Evolutionary conservation across 2,113 vertebrate genomes (phyloP).

Genomic region (Indicator indicator): DNA sequence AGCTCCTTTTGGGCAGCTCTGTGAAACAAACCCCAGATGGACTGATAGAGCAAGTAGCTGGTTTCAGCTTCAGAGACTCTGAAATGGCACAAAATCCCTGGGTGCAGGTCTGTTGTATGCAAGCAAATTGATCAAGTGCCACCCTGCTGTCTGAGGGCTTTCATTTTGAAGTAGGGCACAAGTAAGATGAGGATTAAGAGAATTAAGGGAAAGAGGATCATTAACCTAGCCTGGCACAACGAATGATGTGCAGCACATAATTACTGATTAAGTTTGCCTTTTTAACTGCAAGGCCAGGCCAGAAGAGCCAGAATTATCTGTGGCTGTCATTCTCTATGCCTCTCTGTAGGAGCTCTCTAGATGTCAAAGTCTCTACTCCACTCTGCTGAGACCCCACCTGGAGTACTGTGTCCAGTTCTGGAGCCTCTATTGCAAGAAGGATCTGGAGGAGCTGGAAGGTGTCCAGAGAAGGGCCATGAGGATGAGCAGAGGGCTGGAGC

Average conservation of each 20-base stretch:
- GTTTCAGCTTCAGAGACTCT: neutral
- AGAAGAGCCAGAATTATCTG: neutral
- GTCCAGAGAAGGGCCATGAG: too few relatives aligned
- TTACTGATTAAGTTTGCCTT: neutral
- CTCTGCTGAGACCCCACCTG: too few relatives aligned
- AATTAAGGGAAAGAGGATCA: slow-evolving; percentile 12
- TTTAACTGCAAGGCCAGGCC: neutral
- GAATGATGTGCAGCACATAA: neutral
- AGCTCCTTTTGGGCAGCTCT: neutral
- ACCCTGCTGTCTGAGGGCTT: neutral
- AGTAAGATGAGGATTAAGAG: neutral
- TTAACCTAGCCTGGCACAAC: neutral
- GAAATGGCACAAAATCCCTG: neutral
- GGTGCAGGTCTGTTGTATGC: neutral
- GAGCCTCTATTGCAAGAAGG: too few relatives aligned
- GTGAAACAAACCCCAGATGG: neutral
- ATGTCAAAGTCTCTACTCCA: neutral
- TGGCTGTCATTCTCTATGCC: neutral
- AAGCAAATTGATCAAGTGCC: neutral
- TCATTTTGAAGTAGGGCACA: slow-evolving; percentile 7
- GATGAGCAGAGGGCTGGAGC: too few relatives aligned
- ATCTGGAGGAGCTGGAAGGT: too few relatives aligned
- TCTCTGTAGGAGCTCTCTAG: neutral
- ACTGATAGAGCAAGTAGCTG: neutral
- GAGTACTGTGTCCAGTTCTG: too few relatives aligned